A percentile compares a stretch with the other conserved stretches of the same genome.
These are phyloP conservation scores for Pollenia amentaria DNA, from an alignment of 2,888 invertebrate genomes.

Conservation along the genomic window DNA sequence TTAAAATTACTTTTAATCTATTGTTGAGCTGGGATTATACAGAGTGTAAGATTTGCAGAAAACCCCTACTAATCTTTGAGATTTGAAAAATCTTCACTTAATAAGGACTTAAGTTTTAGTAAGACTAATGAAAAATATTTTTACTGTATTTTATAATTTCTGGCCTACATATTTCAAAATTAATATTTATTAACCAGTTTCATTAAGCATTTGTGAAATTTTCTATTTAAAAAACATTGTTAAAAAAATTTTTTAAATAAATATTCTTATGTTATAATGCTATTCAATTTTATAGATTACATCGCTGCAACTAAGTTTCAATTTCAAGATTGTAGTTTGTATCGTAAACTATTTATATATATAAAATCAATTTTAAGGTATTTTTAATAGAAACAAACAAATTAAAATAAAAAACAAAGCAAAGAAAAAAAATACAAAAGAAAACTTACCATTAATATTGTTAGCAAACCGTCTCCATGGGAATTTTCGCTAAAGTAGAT, in stretches of 20 bases:
- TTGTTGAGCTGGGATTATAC: background rate
- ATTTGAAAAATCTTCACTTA: too few relatives aligned
- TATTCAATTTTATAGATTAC: too few relatives aligned
- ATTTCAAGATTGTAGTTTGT: slow-evolving; percentile 40
- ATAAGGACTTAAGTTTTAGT: too few relatives aligned
- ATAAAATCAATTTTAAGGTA: slow-evolving; percentile 3
- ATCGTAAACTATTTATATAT: background rate
- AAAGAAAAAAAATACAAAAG: slow-evolving; percentile 3
- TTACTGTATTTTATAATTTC: too few relatives aligned
- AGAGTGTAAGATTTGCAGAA: background rate
- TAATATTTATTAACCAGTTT: too few relatives aligned
- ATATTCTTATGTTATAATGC: too few relatives aligned
- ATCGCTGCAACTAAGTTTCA: slow-evolving; percentile 9
- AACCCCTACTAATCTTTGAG: background rate
- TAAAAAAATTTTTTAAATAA: too few relatives aligned
- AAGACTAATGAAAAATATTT: too few relatives aligned
- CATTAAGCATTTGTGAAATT: too few relatives aligned
- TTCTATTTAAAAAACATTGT: too few relatives aligned
- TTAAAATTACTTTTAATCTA: too few relatives aligned
- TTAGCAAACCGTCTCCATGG: slow-evolving; percentile 88
- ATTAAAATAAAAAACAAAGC: slow-evolving; percentile 8
- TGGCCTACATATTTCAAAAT: too few relatives aligned
- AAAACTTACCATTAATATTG: slow-evolving; percentile 75
- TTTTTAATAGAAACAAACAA: slow-evolving; percentile 20
- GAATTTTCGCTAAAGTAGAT: slow-evolving; percentile 84